Base-by-base conservation (phyloP, 2,888 invertebrate genomes). In the Clepsis dumicolana region DNA sequence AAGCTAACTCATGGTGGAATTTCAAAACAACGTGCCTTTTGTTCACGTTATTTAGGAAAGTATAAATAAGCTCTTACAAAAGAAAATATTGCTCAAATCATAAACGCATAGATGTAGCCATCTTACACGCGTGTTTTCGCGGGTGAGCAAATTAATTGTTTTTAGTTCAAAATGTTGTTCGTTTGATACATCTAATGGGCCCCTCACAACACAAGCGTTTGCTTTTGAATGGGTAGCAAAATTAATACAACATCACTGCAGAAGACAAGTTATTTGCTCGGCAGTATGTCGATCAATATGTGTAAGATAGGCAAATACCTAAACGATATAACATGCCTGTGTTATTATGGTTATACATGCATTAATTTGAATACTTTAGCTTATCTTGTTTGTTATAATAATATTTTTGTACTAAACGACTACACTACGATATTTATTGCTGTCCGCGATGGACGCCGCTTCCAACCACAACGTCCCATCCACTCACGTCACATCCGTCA, bases 341-440 rank as follows among this genome's bases (percentile, higher is more conserved):
- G 29, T 29, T 29, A 4, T 29, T 29, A 29, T 3, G 5, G 5
- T 7, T 29, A 29, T n/a, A n/a, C n/a, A n/a, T n/a, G n/a, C n/a
- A n/a, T n/a, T n/a, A n/a, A n/a, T n/a, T n/a, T n/a, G n/a, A n/a
- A n/a, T n/a, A n/a, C n/a, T n/a, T n/a, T n/a, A n/a, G n/a, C n/a
- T n/a, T n/a, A n/a, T n/a, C n/a, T n/a, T n/a, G n/a, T n/a, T n/a
- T n/a, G n/a, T n/a, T n/a, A n/a, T n/a, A n/a, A n/a, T n/a, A n/a
- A n/a, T n/a, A n/a, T n/a, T n/a, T n/a, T n/a, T n/a, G n/a, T n/a
- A n/a, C n/a, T n/a, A n/a, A 52, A 59, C 50, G 59, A 59, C 59
- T 18, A 56, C 52, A 52, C 65, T 41, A 38, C 27, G 25, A 32
- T 21, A 18, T 63, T 65, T 65, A 65, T 65, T 52, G 59, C 59